phyloP scores from a whole-genome alignment of 2,797 vertebrate genomes.

The Chaetophractus vellerosus region DNA sequence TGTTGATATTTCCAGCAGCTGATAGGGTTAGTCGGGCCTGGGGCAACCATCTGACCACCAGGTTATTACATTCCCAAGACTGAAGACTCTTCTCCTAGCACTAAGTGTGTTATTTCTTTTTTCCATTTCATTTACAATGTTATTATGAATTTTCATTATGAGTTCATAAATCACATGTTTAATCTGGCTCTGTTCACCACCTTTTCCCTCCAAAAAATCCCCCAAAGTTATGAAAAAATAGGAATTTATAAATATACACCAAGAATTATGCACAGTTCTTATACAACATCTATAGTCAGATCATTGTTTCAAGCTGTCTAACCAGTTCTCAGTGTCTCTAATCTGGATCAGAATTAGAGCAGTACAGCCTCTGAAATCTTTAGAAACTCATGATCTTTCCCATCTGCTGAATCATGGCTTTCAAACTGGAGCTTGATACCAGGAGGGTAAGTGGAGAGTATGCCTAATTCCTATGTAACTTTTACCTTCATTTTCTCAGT shows the following conservation, averaged over 20 bases:
- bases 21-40: not conserved
- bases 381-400: not conserved
- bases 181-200: constrained; percentile 24
- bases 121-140: constrained; percentile 44
- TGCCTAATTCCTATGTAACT: not conserved
- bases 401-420: not conserved
- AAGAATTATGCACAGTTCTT: not conserved
- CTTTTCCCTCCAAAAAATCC: not conserved
- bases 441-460: not conserved
- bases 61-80: constrained; percentile 42
- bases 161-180: constrained; percentile 48
- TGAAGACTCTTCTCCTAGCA: not conserved
- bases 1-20: not conserved
- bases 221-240: constrained; percentile 81
- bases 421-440: not conserved
- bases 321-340: not conserved
- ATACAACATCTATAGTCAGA: not conserved
- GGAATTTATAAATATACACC: constrained; percentile 66
- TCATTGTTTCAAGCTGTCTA: not conserved
- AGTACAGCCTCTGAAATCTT: not conserved
- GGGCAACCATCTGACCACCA: not conserved
- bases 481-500: not conserved
- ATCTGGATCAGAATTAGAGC: not conserved
- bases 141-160: constrained; percentile 70
- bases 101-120: not conserved